Conservation (phyloP, 2,797 vertebrate genomes). For the Trachurus trachurus region DNA sequence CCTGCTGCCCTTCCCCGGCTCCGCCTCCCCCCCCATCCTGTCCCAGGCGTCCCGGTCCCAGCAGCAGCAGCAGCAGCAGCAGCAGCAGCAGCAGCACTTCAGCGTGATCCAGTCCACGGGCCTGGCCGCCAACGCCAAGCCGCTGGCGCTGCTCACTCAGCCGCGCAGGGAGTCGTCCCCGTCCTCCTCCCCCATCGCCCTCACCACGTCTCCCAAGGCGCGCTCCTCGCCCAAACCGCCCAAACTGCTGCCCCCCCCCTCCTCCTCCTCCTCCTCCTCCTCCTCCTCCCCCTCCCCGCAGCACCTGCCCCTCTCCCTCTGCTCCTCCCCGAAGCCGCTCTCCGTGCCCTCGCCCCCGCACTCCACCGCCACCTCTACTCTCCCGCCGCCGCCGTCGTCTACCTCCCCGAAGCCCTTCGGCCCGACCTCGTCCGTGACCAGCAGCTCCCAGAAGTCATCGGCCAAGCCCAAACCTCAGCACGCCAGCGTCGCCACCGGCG, state of each 20-base stretch:
- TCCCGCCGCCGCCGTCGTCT: conserved; percentile 89
- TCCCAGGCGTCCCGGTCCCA: conserved; percentile 91
- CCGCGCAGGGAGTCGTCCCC: conserved; percentile 91
- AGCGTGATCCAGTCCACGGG: conserved; percentile 99
- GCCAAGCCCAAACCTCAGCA: conserved; percentile 70
- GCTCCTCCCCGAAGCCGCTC: conserved; percentile 91
- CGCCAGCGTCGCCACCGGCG: too few species aligned
- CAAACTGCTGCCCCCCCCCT: conserved; percentile 73
- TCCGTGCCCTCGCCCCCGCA: conserved; percentile 93
- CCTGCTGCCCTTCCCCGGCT: conserved; percentile 88
- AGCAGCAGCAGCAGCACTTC: conserved; percentile 89
- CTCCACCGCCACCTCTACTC: conserved; percentile 79
- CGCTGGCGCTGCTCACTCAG: conserved; percentile 93
- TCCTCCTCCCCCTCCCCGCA: conserved; percentile 88
- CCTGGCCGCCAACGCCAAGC: conserved; percentile 92
- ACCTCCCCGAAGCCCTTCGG: conserved; percentile 90
- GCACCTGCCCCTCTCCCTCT: conserved; percentile 86
- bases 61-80: too few species aligned
- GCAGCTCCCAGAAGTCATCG: conserved; percentile 73
- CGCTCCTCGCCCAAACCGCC: conserved; percentile 90
- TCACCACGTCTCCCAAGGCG: conserved; percentile 82
- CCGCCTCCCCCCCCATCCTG: conserved; percentile 90
- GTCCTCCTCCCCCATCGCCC: conserved; percentile 91
- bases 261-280: conserved; percentile 85
- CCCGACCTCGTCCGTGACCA: conserved; percentile 78